Evolutionary conservation across 2,113 vertebrate species (phyloP).

Genomic region (Corythornis madagascariensis): DNA sequence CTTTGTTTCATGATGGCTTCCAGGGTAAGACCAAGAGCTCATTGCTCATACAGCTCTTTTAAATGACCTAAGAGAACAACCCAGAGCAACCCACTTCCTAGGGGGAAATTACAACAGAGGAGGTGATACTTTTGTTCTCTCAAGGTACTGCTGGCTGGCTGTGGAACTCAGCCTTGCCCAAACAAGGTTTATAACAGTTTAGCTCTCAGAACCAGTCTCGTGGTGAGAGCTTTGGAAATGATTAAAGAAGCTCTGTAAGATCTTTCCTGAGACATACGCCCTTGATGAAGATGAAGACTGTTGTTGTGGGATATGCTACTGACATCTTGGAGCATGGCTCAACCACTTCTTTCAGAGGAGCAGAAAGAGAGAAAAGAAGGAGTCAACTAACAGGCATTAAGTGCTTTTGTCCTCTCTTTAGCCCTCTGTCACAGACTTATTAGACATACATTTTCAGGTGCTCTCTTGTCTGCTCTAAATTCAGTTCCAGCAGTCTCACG

Average conservation of each 20-base stretch:
- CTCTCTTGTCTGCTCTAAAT: neutral
- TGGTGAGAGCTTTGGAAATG: neutral
- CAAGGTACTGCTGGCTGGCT: neutral
- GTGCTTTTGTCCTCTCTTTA: neutral
- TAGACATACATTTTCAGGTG: neutral
- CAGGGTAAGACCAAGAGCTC: neutral
- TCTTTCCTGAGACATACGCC: neutral
- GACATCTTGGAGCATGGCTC: neutral
- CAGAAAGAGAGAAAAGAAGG: neutral
- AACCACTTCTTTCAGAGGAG: neutral
- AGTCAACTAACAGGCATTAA: neutral
- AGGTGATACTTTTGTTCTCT: neutral
- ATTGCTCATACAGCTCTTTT: neutral
- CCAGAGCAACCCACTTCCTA: neutral
- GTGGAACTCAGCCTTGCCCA: neutral
- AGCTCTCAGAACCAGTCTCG: neutral
- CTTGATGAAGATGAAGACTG: neutral
- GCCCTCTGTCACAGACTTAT: neutral
- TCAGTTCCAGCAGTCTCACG: neutral
- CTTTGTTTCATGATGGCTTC: neutral
- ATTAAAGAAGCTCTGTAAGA: neutral
- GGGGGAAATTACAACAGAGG: neutral
- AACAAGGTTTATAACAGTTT: neutral
- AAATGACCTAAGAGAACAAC: neutral
- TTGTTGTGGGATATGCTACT: neutral